A percentile compares a stretch with the other conserved stretches of the same genome.
Evolutionary conservation across 2,888 invertebrate genomes (phyloP).

Genomic region (Rhamphomyia laevipes): DNA sequence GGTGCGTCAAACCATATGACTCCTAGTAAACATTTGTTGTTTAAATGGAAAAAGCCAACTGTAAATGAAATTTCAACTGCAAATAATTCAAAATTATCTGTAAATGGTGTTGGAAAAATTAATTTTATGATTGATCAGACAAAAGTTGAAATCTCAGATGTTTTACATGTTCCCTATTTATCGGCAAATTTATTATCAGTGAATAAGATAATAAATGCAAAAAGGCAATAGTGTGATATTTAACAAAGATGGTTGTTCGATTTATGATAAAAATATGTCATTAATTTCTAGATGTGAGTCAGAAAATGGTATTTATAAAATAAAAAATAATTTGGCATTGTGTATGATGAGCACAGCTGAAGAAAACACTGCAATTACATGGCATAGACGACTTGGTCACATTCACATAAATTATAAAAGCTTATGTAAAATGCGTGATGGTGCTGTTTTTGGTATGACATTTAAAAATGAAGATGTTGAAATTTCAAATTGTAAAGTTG

Average conservation of each 20-base stretch:
- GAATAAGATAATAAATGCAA: background rate
- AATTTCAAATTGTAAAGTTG: too few relatives aligned
- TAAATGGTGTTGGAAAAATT: background rate
- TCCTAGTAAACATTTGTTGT: conserved; percentile 5
- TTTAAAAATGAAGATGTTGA: too few relatives aligned
- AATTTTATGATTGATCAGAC: background rate
- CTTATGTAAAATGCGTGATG: too few relatives aligned
- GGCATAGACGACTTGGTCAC: background rate
- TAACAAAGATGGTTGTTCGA: background rate
- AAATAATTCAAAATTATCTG: background rate
- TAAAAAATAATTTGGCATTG: background rate
- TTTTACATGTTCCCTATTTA: background rate
- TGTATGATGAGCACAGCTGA: background rate
- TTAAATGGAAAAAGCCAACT: background rate
- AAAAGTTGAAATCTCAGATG: background rate
- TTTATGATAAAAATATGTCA: background rate
- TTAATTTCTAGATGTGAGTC: background rate
- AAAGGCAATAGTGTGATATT: background rate
- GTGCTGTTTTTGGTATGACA: too few relatives aligned
- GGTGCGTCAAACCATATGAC: background rate
- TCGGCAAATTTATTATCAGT: background rate
- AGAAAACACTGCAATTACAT: background rate
- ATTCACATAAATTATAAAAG: too few relatives aligned
- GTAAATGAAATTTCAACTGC: background rate
- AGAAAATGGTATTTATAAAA: background rate